Percentiles rank a stretch among this genome's conserved stretches.
phyloP scores from a whole-genome alignment of 2,797 vertebrate species.

The Australoheros facetus region DNA sequence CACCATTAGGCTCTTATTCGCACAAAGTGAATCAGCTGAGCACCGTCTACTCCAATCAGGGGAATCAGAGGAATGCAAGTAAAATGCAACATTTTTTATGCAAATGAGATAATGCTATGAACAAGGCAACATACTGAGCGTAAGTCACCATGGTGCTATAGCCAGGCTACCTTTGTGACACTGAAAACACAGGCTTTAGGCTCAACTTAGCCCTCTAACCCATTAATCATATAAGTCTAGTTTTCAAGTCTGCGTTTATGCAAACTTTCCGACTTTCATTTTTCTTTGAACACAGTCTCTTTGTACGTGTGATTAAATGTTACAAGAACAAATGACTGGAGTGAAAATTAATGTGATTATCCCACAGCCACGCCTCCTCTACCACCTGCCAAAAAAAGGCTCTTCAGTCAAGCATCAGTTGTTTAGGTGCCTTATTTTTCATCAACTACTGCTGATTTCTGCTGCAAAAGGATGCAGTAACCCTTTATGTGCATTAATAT shows the following conservation, averaged over 20 bases:
- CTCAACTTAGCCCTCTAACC: neutral
- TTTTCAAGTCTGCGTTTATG: neutral
- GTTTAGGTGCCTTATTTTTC: neutral
- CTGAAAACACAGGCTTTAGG: too few relatives aligned
- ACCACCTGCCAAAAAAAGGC: neutral
- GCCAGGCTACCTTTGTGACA: too few relatives aligned
- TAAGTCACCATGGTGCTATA: too few relatives aligned
- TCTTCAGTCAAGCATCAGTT: accelerated
- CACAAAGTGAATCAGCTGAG: too few relatives aligned
- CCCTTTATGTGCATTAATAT: neutral
- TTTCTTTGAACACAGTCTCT: neutral
- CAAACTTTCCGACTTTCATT: neutral
- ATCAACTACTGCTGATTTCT: neutral
- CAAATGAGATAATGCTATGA: too few relatives aligned
- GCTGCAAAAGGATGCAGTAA: neutral
- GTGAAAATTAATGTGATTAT: neutral
- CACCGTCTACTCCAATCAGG: too few relatives aligned
- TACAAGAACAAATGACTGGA: neutral
- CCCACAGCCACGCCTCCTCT: neutral
- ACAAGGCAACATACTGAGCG: too few relatives aligned
- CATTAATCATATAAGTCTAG: neutral
- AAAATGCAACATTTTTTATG: too few relatives aligned
- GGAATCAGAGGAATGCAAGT: too few relatives aligned
- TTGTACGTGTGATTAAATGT: neutral
- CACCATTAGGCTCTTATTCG: too few relatives aligned